Conservation (phyloP, 2,797 vertebrate genomes). For the Sciurus vulgaris region DNA sequence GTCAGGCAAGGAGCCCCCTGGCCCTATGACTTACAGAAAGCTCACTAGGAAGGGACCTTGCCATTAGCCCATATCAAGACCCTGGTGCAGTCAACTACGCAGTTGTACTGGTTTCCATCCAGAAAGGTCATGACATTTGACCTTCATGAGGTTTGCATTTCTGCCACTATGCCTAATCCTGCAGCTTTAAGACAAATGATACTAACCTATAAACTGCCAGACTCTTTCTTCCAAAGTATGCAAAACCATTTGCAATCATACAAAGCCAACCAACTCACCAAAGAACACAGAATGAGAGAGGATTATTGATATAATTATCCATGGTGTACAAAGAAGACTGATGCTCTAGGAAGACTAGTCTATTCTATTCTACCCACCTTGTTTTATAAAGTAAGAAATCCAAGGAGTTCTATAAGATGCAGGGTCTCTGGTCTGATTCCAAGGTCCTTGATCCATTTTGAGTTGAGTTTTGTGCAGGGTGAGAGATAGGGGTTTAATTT, state of each 20-base stretch:
- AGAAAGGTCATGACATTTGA: conserved; percentile 50
- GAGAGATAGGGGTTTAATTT: too few relatives aligned
- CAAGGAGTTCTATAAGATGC: too few relatives aligned
- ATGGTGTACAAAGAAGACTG: background rate
- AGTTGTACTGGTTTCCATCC: background rate
- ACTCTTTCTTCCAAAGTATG: conserved; percentile 42
- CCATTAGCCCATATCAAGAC: background rate
- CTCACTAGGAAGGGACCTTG: background rate
- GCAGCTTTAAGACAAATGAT: conserved; percentile 32
- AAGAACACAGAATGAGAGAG: background rate
- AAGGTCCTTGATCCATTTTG: too few relatives aligned
- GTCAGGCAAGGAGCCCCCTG: background rate
- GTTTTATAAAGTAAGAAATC: conserved; percentile 43
- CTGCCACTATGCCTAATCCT: conserved; percentile 4
- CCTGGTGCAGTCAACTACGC: background rate
- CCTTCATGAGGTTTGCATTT: conserved; percentile 3
- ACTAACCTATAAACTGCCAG: conserved; percentile 12
- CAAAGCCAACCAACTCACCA: background rate
- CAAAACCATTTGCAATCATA: background rate
- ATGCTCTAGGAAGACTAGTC: background rate
- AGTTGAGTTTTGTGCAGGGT: too few relatives aligned
- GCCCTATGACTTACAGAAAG: background rate
- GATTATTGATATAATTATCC: background rate
- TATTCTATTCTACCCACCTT: background rate
- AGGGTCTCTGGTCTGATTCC: too few relatives aligned